phyloP scores from a whole-genome alignment of 1,140 invertebrate genomes.

The Pseudomyrmex sp. region DNA sequence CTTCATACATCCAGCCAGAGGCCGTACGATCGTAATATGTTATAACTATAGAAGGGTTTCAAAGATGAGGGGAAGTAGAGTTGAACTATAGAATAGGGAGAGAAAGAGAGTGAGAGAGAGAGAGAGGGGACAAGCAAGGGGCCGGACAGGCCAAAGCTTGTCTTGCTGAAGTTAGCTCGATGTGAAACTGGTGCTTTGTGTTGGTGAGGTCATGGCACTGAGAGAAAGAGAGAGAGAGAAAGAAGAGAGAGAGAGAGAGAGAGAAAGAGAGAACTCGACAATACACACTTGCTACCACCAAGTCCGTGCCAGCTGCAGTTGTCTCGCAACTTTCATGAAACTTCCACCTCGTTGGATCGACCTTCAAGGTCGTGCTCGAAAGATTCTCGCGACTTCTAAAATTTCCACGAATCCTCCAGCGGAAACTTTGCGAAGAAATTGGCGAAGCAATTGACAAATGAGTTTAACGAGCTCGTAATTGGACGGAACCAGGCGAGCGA shows the following conservation, averaged over 20 bases:
- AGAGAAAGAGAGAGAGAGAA: slow-evolving; percentile 10
- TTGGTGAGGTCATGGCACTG: slow-evolving; percentile 67
- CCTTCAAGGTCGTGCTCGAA: slow-evolving; percentile 55
- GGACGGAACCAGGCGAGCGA: neutral
- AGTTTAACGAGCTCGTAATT: slow-evolving; percentile 44
- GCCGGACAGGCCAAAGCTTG: slow-evolving; percentile 18
- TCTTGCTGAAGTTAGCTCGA: slow-evolving; percentile 57
- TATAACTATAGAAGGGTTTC: slow-evolving; percentile 3
- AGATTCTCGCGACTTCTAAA: slow-evolving; percentile 34
- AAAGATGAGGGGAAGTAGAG: neutral
- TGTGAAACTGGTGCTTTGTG: slow-evolving; percentile 50
- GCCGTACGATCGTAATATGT: neutral
- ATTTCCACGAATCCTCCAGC: slow-evolving; percentile 26
- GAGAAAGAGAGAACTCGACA: slow-evolving; percentile 6
- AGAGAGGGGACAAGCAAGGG: neutral
- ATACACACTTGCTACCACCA: slow-evolving; percentile 37
- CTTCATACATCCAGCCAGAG: neutral
- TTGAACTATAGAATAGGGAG: too few relatives aligned
- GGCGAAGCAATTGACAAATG: slow-evolving; percentile 21
- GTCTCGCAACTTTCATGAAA: slow-evolving; percentile 54
- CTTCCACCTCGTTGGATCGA: slow-evolving; percentile 53
- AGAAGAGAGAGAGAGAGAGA: slow-evolving; percentile 8
- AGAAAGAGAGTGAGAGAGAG: too few relatives aligned
- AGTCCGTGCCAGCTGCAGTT: slow-evolving; percentile 19
- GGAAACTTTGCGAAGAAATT: slow-evolving; percentile 8